Evolutionary conservation across 2,888 invertebrate species (phyloP).

Genomic region (Carpatolechia fugitivella): DNA sequence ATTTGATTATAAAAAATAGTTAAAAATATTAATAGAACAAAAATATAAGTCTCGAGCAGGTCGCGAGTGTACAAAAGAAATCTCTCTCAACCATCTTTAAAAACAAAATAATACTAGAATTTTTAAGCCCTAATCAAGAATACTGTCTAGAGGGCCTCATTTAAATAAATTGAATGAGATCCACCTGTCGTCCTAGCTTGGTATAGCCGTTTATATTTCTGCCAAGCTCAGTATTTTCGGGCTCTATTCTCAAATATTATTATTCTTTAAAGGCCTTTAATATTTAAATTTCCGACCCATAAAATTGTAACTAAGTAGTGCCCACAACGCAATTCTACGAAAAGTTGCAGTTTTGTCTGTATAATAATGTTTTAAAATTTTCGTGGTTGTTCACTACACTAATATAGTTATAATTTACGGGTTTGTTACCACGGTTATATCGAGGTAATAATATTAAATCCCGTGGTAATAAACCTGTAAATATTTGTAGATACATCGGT

Average conservation of each 20-base stretch:
- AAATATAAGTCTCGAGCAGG: too few relatives aligned
- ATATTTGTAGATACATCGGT: too few relatives aligned
- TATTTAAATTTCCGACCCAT: neutral
- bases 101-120: neutral
- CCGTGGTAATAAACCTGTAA: too few relatives aligned
- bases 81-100: neutral
- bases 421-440: too few relatives aligned
- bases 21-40: too few relatives aligned
- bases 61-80: neutral
- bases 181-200: constrained; percentile 17
- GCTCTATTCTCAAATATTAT: neutral
- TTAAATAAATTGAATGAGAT: constrained; percentile 38
- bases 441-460: too few relatives aligned
- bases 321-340: neutral
- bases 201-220: neutral
- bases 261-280: neutral
- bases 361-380: too few relatives aligned
- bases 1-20: too few relatives aligned
- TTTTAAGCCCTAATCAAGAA: neutral
- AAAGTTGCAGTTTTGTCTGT: neutral
- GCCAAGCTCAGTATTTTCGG: neutral
- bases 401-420: too few relatives aligned
- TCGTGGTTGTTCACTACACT: too few relatives aligned
- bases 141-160: constrained; percentile 30
- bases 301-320: neutral